These are phyloP conservation scores for Schrankia costaestrigalis DNA, from an alignment of 2,888 invertebrate species.

Conservation along the genomic window DNA sequence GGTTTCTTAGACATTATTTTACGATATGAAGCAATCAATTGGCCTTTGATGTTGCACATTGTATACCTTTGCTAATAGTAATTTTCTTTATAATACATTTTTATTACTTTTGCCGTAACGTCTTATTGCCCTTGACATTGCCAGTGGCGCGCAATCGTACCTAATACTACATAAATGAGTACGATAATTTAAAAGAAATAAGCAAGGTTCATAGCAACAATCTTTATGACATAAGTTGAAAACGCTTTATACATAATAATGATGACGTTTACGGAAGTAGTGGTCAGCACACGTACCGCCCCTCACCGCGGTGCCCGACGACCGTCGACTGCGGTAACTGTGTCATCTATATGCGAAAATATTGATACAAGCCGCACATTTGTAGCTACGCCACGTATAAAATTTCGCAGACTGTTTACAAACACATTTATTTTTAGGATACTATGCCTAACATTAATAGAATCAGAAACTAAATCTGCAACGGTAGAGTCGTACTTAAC, in stretches of 20 bases:
- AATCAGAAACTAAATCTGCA: slow-evolving; percentile 4
- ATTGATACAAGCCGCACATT: slow-evolving; percentile 10
- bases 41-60: no score
- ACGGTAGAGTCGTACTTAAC: no score
- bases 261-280: slow-evolving; percentile 59
- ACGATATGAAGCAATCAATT: no score
- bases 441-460: slow-evolving; percentile 23
- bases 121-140: slow-evolving; percentile 13
- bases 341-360: slow-evolving; percentile 23
- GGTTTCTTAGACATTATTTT: no score
- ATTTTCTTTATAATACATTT: slow-evolving; percentile 3
- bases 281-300: slow-evolving; percentile 9
- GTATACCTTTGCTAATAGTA: no score
- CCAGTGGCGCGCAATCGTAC: background rate
- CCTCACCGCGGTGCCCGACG: slow-evolving; percentile 8
- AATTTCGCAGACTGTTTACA: slow-evolving; percentile 31
- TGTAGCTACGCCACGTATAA: slow-evolving; percentile 14
- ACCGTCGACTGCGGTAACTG: slow-evolving; percentile 14
- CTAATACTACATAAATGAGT: no score
- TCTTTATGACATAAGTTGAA: slow-evolving; percentile 39
- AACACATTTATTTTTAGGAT: slow-evolving; percentile 33
- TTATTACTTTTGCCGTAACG: slow-evolving; percentile 5
- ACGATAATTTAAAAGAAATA: slow-evolving; percentile 2
- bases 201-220: slow-evolving; percentile 18
- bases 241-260: slow-evolving; percentile 53